phyloP scores from a whole-genome alignment of 64 coral and sea anemone genomes.

The Montipora cactus region DNA sequence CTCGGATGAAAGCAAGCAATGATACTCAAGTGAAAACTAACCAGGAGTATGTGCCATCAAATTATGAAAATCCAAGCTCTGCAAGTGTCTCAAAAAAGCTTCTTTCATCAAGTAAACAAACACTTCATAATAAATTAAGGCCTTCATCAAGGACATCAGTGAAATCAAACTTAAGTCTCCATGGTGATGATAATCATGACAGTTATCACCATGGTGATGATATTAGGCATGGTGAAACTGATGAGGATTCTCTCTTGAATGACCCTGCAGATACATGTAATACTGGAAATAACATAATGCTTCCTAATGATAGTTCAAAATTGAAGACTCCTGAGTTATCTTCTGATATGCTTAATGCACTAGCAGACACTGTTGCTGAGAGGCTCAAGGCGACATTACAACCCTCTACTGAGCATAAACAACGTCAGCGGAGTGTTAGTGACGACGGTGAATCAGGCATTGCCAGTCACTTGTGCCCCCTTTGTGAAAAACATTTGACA shows the following conservation, averaged over 20 bases:
- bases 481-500: constrained; percentile 85
- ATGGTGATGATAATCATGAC: constrained; percentile 10
- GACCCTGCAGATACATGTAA: background rate
- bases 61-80: constrained; percentile 43
- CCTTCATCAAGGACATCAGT: constrained; percentile 32
- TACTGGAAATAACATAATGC: background rate
- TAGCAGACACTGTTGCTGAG: constrained; percentile 78
- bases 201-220: background rate
- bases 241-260: background rate
- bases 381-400: constrained; percentile 61
- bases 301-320: background rate
- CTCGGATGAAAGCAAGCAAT: too few relatives aligned
- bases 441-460: constrained; percentile 64
- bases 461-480: constrained; percentile 84
- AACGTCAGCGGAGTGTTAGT: constrained; percentile 16
- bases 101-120: constrained; percentile 40
- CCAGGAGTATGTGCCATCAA: constrained; percentile 23
- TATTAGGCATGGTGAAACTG: background rate
- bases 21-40: background rate
- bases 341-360: constrained; percentile 70
- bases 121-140: constrained; percentile 32
- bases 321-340: constrained; percentile 24
- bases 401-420: constrained; percentile 21
- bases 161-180: background rate
- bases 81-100: background rate